These are phyloP conservation scores for Eupithecia subumbrata DNA, from an alignment of 2,888 invertebrate species.

Conservation along the genomic window DNA sequence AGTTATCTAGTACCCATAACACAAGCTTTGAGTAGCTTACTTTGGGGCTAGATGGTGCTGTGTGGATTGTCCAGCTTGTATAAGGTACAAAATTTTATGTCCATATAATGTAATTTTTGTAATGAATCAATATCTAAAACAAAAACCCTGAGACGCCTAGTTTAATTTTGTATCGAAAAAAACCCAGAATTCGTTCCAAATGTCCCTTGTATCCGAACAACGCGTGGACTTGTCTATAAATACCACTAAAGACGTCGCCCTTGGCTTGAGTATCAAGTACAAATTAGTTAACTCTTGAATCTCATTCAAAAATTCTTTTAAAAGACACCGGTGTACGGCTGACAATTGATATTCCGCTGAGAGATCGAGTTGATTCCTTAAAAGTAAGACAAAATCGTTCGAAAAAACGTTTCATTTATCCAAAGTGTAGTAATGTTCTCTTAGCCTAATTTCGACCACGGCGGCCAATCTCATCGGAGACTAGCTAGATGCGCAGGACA, in stretches of 20 bases:
- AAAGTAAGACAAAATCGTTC: not conserved
- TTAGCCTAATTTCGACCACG: no score
- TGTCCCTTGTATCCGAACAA: slow-evolving; percentile 22
- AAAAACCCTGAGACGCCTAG: not conserved
- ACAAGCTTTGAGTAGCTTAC: no score
- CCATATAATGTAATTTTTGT: no score
- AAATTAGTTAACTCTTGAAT: slow-evolving; percentile 28
- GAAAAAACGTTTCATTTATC: no score
- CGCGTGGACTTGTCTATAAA: slow-evolving; percentile 40
- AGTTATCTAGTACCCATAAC: no score
- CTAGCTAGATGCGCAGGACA: no score
- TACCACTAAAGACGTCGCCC: slow-evolving; percentile 42
- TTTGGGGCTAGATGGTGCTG: no score
- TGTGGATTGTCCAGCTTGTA: no score
- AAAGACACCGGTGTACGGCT: not conserved
- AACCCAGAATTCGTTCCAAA: not conserved
- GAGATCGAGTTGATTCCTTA: not conserved
- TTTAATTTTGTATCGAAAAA: not conserved
- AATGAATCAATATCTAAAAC: no score
- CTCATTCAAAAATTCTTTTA: slow-evolving; percentile 12
- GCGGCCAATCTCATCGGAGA: no score
- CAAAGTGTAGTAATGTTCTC: no score
- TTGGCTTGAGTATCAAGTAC: slow-evolving; percentile 37
- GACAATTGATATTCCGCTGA: slow-evolving; percentile 3
- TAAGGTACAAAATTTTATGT: not conserved